Evolutionary conservation across 1,140 invertebrate genomes (phyloP).

Genomic region (Lordiphosa stackelbergi): DNA sequence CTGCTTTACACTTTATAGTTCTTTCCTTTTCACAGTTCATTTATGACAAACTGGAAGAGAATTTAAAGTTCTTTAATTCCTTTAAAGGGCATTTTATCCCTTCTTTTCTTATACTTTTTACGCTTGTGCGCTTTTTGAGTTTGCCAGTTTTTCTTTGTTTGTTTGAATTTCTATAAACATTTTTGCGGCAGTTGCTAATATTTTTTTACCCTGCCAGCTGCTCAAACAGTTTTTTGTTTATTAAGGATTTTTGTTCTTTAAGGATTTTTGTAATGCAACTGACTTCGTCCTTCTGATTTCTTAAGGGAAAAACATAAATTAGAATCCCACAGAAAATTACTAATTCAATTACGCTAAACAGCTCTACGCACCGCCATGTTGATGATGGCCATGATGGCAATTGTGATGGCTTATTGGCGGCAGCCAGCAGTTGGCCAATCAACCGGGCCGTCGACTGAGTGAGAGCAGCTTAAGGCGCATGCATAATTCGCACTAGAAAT

Average conservation of each 20-base stretch:
- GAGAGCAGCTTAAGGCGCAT: too few species aligned
- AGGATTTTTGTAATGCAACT: conserved; percentile 41
- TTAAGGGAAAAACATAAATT: conserved; percentile 51
- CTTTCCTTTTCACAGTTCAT: too few species aligned
- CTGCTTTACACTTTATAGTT: too few species aligned
- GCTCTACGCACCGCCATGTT: conserved; percentile 28
- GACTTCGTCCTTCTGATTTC: conserved; percentile 14
- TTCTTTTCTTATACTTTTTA: conserved; percentile 47
- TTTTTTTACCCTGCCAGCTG: conserved; percentile 8
- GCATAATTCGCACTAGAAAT: too few species aligned
- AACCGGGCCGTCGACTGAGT: conserved; percentile 7
- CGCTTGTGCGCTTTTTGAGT: conserved; percentile 66
- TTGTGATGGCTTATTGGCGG: conserved; percentile 31
- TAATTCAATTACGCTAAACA: conserved; percentile 68
- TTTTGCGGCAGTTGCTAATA: conserved; percentile 47
- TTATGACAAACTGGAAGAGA: conserved; percentile 15
- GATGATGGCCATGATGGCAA: conserved; percentile 15
- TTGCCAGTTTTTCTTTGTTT: conserved; percentile 45
- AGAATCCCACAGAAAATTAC: conserved; percentile 43
- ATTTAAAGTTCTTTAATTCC: conserved; percentile 18
- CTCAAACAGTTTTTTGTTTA: conserved; percentile 20
- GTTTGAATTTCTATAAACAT: conserved; percentile 65
- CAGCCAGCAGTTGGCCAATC: conserved; percentile 45
- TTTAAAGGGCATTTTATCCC: neutral
- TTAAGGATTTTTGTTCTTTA: conserved; percentile 47